Base-by-base conservation (phyloP, 2,888 invertebrate genomes). In the Brachylomia viminalis region DNA sequence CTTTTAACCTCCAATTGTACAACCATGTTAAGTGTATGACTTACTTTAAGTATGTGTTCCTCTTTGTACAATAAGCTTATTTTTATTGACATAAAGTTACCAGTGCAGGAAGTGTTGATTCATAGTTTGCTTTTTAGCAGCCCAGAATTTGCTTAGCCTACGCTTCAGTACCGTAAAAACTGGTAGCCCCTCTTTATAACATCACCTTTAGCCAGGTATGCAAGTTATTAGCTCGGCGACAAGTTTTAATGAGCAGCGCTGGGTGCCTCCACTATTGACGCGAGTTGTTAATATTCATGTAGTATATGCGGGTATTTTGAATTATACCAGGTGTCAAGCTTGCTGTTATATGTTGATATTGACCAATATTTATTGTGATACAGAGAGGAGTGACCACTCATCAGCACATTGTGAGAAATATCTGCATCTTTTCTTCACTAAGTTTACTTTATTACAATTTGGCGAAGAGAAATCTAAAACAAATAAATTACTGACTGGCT, bases 161-260 rank as follows among this genome's bases (percentile, higher is more conserved):
- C 2, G 27, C 10, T 52, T n/a, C 47, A 11, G 3, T 23, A 42
- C 15, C 58, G 1, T 20, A 38, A 38, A 38, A 38, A 38, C 20
- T 45, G 17, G 33, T 67, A 49, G 17, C 1, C 0, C 15, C 23
- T 66, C 71, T 8, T 61, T 83, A 66, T 79, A 79, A 27, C 52
- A 47, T 47, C 66, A 17, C 7, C 81, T 38, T 82, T 66, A 82
- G 56, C 68, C 80, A 86, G 85, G 86, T 88, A 88, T 72, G 84
- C 74, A 77, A 88, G 83, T 88, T 87, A 88, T 88, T 87, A 87
- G 88, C 76, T 68, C 65, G 8, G 58, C 80, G 83, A 86, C 85
- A 88, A 87, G 87, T 87, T 87, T 84, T 87, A 87, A 87, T 87
- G 88, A 87, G 88, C 87, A 84, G 47, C 76, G 74, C 75, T 56